Base-by-base conservation (phyloP, 2,797 vertebrate genomes). In the Uromys caudimaculatus region DNA sequence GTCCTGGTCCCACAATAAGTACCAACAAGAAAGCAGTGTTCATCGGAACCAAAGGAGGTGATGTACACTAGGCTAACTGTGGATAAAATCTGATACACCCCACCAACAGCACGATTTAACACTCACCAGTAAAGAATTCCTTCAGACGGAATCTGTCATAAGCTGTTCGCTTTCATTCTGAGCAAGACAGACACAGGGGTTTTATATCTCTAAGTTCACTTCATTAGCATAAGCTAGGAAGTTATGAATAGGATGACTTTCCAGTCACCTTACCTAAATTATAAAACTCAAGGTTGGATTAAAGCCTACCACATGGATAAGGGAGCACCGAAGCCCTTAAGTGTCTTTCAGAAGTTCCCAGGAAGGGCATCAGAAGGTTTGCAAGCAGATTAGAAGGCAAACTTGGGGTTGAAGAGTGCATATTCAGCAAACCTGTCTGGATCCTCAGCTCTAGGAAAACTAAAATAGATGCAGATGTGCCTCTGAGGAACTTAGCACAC, bases 351-450 rank as follows among this genome's bases (percentile, higher is more conserved):
- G 93, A 97, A 95, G 93, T 88, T 96, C 97, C 97, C 95, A 32
- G 6, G 54, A 97, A 98, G 95, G 92, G 86, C 94, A 95, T 97
- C 97, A 95, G 86, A 97, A 98, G 97, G 95, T 97, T 92, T 64
- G 89, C 38, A 58, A 97, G 95, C 91, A 83, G 90, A 96, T 95
- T 93, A 95, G 79, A 95, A 96, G 81, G 84, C 94, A 95, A 93
- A 95, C 90, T 82, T 91, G 86, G 77, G 89, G 87, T 67, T 54
- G 62, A 82, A 56, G 81, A 89, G 38, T 97, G 96, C 95, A 83
- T 75, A 97, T 96, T 97, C 96, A 97, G 97, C 97, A 97, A 94
- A 90, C 79, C 79, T 96, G 90, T 69, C 96, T 95, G 52, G 76
- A 93, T 95, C 69, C 71, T 84, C 73, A 82, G 94, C n/a, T 93